Percentiles rank a stretch among this genome's conserved stretches.
phyloP scores from a whole-genome alignment of 2,113 vertebrate genomes.

The Pachyramphus minor region DNA sequence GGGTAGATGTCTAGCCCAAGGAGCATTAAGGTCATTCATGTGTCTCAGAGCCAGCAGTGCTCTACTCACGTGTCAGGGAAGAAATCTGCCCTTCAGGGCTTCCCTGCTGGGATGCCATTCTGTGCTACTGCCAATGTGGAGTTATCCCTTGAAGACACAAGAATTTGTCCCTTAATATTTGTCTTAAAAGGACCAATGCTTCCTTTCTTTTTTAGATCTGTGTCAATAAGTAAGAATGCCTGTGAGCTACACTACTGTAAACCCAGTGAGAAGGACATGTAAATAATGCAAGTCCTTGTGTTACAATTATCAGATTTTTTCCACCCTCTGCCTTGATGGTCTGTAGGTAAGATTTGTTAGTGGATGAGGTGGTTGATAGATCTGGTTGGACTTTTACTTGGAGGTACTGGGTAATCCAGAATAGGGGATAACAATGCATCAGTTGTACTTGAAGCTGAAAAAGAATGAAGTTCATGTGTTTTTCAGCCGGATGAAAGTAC shows the following conservation, averaged over 20 bases:
- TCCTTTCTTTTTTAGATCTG: not conserved
- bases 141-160: not conserved
- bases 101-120: not conserved
- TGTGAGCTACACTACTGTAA: not conserved
- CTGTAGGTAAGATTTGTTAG: not conserved
- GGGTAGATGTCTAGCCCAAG: not conserved
- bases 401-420: not conserved
- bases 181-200: not conserved
- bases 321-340: not conserved
- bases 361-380: not conserved
- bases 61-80: not conserved
- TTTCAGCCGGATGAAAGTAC: not conserved
- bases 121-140: not conserved
- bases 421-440: not conserved
- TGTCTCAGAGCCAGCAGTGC: fast-evolving
- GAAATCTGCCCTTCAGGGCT: conserved; percentile 10
- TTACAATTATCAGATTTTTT: not conserved
- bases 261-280: not conserved
- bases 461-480: not conserved
- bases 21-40: not conserved
- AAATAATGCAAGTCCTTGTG: not conserved
- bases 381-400: not conserved
- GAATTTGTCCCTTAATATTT: not conserved
- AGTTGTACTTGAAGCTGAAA: not conserved
- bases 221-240: not conserved